Conservation (phyloP, 2,888 invertebrate genomes). For the Caradrina clavipalpis region DNA sequence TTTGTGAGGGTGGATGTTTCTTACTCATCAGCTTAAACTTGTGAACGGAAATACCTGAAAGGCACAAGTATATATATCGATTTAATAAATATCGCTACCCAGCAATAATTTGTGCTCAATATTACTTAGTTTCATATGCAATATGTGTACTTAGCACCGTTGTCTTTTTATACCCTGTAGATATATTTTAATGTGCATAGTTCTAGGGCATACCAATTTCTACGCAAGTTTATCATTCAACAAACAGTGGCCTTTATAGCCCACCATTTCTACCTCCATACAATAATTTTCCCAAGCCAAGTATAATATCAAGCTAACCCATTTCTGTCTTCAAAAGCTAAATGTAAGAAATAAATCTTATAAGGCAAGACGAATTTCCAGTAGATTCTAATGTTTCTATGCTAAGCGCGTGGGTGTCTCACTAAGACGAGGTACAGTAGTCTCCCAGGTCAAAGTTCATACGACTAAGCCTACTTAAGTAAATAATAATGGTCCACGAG, state of each 20-base stretch:
- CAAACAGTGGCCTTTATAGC: neutral
- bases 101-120: too few relatives aligned
- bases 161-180: too few relatives aligned
- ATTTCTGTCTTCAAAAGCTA: slow-evolving; percentile 5
- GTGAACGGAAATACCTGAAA: too few relatives aligned
- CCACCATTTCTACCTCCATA: neutral
- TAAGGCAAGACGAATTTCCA: slow-evolving; percentile 8
- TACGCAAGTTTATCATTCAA: neutral
- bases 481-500: slow-evolving; percentile 26
- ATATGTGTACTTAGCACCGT: too few relatives aligned
- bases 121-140: too few relatives aligned
- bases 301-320: neutral
- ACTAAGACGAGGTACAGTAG: slow-evolving; percentile 25
- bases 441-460: slow-evolving; percentile 45
- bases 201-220: neutral
- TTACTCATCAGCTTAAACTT: too few relatives aligned
- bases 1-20: too few relatives aligned
- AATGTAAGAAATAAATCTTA: slow-evolving; percentile 26
- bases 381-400: slow-evolving; percentile 17
- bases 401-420: slow-evolving; percentile 31
- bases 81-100: too few relatives aligned
- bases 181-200: too few relatives aligned
- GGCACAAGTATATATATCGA: too few relatives aligned
- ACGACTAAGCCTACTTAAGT: slow-evolving; percentile 24
- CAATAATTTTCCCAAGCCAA: neutral